Percentiles rank a stretch among this genome's conserved stretches.
Evolutionary conservation across 2,888 invertebrate genomes (phyloP).

Genomic region (Chromoteleia sp.): DNA sequence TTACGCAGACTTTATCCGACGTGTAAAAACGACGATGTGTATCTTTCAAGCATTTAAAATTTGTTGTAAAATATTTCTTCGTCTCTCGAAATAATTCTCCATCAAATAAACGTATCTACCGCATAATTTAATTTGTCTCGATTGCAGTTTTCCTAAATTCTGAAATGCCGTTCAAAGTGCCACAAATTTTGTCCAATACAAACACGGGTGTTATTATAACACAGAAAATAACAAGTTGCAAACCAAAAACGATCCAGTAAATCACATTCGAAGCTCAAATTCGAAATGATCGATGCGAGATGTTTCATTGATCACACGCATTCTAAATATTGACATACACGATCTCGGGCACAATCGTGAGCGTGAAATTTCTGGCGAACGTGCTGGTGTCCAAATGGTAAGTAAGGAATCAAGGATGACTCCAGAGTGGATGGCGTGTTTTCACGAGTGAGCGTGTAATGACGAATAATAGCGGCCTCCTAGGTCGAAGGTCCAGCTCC

Average conservation of each 20-base stretch:
- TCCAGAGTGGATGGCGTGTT: slow-evolving; percentile 74
- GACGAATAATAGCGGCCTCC: slow-evolving; percentile 82
- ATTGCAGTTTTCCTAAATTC: no score
- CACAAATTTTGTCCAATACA: not conserved
- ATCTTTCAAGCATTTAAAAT: no score
- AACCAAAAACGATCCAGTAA: slow-evolving; percentile 22
- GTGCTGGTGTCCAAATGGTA: slow-evolving; percentile 46
- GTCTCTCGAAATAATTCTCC: no score
- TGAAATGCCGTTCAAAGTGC: not conserved
- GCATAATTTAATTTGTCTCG: no score
- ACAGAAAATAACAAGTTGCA: slow-evolving; percentile 1
- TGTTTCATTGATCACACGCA: slow-evolving; percentile 69
- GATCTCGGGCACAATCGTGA: slow-evolving; percentile 72
- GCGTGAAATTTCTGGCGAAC: slow-evolving; percentile 70
- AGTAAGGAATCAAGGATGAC: slow-evolving; percentile 32
- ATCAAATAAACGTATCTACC: no score
- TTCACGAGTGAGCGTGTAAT: slow-evolving; percentile 83
- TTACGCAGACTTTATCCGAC: no score
- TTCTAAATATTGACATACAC: slow-evolving; percentile 79
- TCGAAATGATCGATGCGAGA: slow-evolving; percentile 70
- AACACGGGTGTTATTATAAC: not conserved
- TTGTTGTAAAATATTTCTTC: no score
- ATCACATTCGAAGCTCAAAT: slow-evolving; percentile 10
- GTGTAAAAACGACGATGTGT: no score
- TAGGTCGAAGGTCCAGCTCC: slow-evolving; percentile 69